Base-by-base conservation (phyloP, 2,888 invertebrate genomes). In the Hybos culiciformis region DNA sequence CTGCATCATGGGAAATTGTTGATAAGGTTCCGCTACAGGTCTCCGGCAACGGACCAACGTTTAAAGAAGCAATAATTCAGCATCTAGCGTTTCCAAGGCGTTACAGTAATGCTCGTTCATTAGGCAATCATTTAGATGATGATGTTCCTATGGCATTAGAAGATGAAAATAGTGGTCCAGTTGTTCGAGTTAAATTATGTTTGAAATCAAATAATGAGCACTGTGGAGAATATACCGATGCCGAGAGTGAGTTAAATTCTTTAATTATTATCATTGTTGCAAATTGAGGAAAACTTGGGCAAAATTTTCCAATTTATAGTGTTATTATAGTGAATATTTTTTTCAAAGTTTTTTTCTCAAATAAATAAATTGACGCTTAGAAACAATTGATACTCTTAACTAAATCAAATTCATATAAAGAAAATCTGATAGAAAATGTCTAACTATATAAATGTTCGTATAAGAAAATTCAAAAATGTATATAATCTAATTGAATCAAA, bases 191-290 rank as follows among this genome's bases (percentile, higher is more conserved):
- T 14, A 83, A 84, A 54, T 71, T 92, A 26, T 92, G 92, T 55
- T 69, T 91, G 41, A 76, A 81, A 53, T 77, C 80, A 37, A 84
- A 84, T 60, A 78, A 78, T 41, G 82, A 86, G 44, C 80, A 83
- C 51, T 88, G 90, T 65, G 84, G 90, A 23, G 84, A 84, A 33
- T 83, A 82, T 62, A 74, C 80, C 1, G 82, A 84, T 58, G 90
- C 90, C 20, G 83, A 86, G 58, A 77, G 85, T 86, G 62, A 81
- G 83, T 77, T 24, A 11, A 8, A 24, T 24, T 24, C 7, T 24
- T n/a, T n/a, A n/a, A n/a, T n/a, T n/a, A n/a, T n/a, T n/a, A n/a
- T n/a, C n/a, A n/a, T n/a, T n/a, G n/a, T n/a, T n/a, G n/a, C n/a
- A n/a, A n/a, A n/a, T n/a, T n/a, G n/a, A n/a, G n/a, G n/a, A n/a